A percentile compares a stretch with the other conserved stretches of the same genome.
Evolutionary conservation across 2,888 invertebrate species (phyloP).

Genomic region (Phrixothrix hirtus): DNA sequence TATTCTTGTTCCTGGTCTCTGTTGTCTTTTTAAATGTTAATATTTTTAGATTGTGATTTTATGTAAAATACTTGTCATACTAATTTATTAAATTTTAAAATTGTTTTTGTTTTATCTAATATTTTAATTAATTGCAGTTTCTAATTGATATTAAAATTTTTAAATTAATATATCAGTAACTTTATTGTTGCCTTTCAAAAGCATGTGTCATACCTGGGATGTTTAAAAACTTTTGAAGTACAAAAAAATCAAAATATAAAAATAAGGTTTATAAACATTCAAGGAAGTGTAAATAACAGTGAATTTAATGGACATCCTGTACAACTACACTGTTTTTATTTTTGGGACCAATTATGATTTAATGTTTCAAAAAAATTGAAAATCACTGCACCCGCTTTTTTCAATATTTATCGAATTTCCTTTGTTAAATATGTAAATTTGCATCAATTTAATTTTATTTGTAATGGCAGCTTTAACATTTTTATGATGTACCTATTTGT

Average conservation of each 20-base stretch:
- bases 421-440: conserved; percentile 2
- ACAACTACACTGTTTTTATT: conserved; percentile 5
- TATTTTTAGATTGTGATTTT: conserved; percentile 13
- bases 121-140: conserved; percentile 10
- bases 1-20: conserved; percentile 19
- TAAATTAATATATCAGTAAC: neutral
- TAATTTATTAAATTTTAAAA: conserved; percentile 30
- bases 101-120: conserved; percentile 21
- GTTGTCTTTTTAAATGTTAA: conserved; percentile 11
- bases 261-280: neutral
- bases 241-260: conserved; percentile 4
- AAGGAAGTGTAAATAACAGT: too few relatives aligned
- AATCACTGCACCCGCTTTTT: neutral
- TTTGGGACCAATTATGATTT: conserved; percentile 27
- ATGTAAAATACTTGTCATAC: conserved; percentile 7
- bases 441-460: neutral
- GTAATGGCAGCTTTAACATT: conserved; percentile 25
- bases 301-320: conserved; percentile 11
- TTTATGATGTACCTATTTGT: conserved; percentile 24
- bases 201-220: too few relatives aligned
- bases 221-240: neutral
- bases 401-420: conserved; percentile 16
- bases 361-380: conserved; percentile 5
- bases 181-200: too few relatives aligned
- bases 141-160: neutral